These are phyloP conservation scores for Sepioteuthis lessoniana DNA, from an alignment of 2,888 invertebrate species.

Conservation along the genomic window DNA sequence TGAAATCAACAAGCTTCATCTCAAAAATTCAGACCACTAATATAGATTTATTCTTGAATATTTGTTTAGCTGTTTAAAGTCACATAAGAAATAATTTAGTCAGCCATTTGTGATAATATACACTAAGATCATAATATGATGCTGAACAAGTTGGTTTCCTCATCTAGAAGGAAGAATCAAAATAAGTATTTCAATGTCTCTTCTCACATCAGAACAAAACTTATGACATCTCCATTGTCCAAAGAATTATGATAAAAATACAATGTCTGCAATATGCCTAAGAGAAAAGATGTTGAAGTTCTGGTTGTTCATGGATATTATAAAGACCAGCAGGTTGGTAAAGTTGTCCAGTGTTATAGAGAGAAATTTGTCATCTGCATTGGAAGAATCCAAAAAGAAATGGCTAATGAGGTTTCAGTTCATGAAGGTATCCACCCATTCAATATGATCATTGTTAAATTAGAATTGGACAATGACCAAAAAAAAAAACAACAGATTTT, in stretches of 20 bases:
- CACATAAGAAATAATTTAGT: no score
- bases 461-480: slow-evolving; percentile 99
- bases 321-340: slow-evolving; percentile 99
- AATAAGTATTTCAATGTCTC: slow-evolving; percentile 99
- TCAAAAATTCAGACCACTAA: no score
- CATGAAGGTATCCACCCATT: slow-evolving; percentile 99
- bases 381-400: slow-evolving; percentile 99
- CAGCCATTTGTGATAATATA: background rate
- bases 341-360: slow-evolving; percentile 97
- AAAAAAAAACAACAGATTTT: slow-evolving; percentile 97
- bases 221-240: slow-evolving; percentile 93
- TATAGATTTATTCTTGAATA: no score
- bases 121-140: slow-evolving; percentile 79
- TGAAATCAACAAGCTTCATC: no score
- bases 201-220: slow-evolving; percentile 92
- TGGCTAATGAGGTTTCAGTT: slow-evolving; percentile 98
- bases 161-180: slow-evolving; percentile 97
- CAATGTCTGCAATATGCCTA: slow-evolving; percentile 98
- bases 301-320: slow-evolving; percentile 99
- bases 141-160: slow-evolving; percentile 93
- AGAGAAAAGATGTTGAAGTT: slow-evolving; percentile 99
- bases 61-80: no score
- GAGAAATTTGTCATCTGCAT: slow-evolving; percentile 99
- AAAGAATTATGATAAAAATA: slow-evolving; percentile 98
- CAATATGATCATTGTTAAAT: slow-evolving; percentile 96